phyloP scores from a whole-genome alignment of 2,888 invertebrate species.

The Autographa pulchrina region DNA sequence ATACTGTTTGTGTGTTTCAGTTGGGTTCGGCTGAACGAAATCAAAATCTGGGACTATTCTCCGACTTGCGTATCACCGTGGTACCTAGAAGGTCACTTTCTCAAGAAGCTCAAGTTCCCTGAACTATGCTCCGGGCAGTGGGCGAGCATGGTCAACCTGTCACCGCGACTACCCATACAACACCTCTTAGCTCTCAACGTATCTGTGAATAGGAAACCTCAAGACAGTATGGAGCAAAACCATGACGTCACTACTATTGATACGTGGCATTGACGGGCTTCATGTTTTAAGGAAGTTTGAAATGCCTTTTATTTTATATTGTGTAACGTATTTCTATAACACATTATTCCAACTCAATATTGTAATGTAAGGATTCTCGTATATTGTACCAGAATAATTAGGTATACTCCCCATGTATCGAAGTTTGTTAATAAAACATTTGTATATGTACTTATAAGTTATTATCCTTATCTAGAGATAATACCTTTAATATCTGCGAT shows the following conservation, averaged over 20 bases:
- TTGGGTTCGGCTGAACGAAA: constrained; percentile 91
- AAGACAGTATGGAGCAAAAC: constrained; percentile 85
- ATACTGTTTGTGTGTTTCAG: constrained; percentile 75
- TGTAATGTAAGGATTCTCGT: constrained; percentile 14
- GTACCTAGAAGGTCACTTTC: constrained; percentile 91
- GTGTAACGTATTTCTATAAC: constrained; percentile 1
- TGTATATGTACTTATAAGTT: constrained; percentile 18
- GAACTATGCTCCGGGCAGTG: constrained; percentile 94
- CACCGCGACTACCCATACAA: constrained; percentile 91
- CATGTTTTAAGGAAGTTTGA: constrained; percentile 8
- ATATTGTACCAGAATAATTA: constrained; percentile 15
- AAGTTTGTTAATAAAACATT: constrained; percentile 24
- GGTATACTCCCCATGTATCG: constrained; percentile 7
- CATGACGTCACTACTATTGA: constrained; percentile 81
- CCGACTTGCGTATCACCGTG: constrained; percentile 93
- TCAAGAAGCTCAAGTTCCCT: constrained; percentile 92
- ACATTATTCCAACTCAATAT: constrained; percentile 1
- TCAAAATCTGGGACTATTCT: constrained; percentile 92
- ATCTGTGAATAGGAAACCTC: constrained; percentile 86
- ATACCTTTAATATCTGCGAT: constrained; percentile 32
- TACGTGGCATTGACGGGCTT: constrained; percentile 71
- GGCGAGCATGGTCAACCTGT: constrained; percentile 93
- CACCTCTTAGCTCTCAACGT: constrained; percentile 85
- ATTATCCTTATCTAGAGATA: constrained; percentile 35
- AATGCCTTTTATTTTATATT: background rate